These are phyloP conservation scores for Calameuta pallipes DNA, from an alignment of 2,888 invertebrate species.

Conservation along the genomic window DNA sequence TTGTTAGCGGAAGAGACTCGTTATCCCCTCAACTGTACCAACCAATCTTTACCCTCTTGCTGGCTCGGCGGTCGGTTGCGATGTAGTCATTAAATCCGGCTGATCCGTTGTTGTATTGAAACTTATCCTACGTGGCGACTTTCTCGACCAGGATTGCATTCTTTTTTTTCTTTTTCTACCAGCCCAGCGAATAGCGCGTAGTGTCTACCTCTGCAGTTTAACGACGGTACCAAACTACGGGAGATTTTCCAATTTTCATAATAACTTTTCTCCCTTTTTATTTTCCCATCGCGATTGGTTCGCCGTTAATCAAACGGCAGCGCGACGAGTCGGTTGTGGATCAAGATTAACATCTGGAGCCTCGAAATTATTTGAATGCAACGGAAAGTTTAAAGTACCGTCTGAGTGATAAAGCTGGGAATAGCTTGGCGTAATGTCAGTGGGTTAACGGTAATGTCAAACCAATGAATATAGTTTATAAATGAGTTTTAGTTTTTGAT, in stretches of 20 bases:
- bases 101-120: background rate
- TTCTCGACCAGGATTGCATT: background rate
- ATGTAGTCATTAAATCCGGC: background rate
- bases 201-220: background rate
- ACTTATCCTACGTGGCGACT: background rate
- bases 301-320: background rate
- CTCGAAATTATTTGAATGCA: no score
- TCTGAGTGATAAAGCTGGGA: background rate
- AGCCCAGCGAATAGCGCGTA: background rate
- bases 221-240: background rate
- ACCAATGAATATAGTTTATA: background rate
- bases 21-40: constrained; percentile 52
- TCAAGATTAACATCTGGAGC: background rate
- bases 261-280: background rate
- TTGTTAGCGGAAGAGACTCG: constrained; percentile 63
- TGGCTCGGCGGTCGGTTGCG: constrained; percentile 48
- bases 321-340: background rate
- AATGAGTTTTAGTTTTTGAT: background rate
- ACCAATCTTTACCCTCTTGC: constrained; percentile 49
- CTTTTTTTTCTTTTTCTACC: background rate
- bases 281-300: background rate
- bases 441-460: background rate
- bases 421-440: background rate
- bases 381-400: background rate
- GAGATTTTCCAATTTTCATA: background rate